These are phyloP conservation scores for Ctenomys sociabilis DNA, from an alignment of 2,113 vertebrate genomes.

Conservation along the genomic window DNA sequence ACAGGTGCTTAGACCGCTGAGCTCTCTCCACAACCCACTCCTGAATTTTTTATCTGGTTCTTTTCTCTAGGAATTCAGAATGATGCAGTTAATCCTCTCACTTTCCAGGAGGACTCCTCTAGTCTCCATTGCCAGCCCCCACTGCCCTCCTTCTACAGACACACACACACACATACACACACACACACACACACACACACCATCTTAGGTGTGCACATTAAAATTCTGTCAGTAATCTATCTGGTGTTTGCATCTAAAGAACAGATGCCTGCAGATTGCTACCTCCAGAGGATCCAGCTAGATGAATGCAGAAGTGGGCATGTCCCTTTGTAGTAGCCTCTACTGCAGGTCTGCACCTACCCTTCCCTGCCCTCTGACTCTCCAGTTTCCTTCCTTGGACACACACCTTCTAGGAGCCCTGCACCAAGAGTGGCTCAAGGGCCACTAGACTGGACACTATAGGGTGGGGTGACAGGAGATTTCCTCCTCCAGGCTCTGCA, in stretches of 20 bases:
- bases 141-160: no score
- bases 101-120: neutral
- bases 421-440: conserved; percentile 4
- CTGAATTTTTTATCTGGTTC: neutral
- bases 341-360: neutral
- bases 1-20: no score
- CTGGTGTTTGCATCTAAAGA: neutral
- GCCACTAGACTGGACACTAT: neutral
- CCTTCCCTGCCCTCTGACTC: neutral
- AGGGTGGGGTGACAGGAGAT: neutral
- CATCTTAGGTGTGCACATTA: neutral
- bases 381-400: neutral
- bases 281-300: neutral
- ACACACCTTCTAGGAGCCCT: neutral
- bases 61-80: neutral
- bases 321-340: no score
- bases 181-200: neutral
- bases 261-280: neutral
- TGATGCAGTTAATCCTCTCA: neutral
- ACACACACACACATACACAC: neutral
- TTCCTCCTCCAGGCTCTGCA: neutral
- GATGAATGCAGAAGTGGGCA: neutral
- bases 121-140: no score
- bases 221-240: neutral
- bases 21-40: no score